Base-by-base conservation (phyloP, 2,888 invertebrate species). In the Thymelicus acteon region DNA sequence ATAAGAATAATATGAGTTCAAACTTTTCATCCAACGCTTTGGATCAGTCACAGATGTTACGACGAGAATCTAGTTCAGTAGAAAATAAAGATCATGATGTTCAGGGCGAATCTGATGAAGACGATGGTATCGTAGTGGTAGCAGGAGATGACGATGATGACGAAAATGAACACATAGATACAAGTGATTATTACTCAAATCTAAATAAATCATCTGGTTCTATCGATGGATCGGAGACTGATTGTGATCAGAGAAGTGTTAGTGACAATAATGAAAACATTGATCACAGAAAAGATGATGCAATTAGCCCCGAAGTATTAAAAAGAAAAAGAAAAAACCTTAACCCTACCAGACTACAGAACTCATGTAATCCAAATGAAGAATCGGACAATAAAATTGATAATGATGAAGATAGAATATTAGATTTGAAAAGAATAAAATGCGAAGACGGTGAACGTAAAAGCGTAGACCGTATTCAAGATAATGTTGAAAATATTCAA, bases 241-340 rank as follows among this genome's bases (percentile, higher is more conserved):
- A 93, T 72, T 90, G 83, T 72, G 93, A 93, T 78, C 92, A 91
- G 79, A 87, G 88, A 79, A 92, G 92, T 78, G 73, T 86, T 0
- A 90, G 91, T 82, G 92, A 93, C 67, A 89, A 88, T 73, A 91
- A 89, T 70, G 93, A 93, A 75, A 77, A 77, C 44, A 75, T 72
- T 54, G 92, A 92, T 15, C 81, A 76, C 82, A 80, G 81, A 72
- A 95, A 95, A 88, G 95, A 95, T 76, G 95, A 94, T 76, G 74
- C 80, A 12, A 83, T 86, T 60, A 94, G 91, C 74, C 93, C 94
- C 40, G 95, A 95, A 80, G 95, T 96, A n/a, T 96, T 95, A 81
- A 97, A 96, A 82, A 94, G 98, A 69, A 98, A 98, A 88, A 95
- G 98, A 40, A 98, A 98, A 91, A 98, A 96, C 79, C 96, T 97